phyloP scores from a whole-genome alignment of 2,113 vertebrate genomes.

The Pardalotus punctatus region DNA sequence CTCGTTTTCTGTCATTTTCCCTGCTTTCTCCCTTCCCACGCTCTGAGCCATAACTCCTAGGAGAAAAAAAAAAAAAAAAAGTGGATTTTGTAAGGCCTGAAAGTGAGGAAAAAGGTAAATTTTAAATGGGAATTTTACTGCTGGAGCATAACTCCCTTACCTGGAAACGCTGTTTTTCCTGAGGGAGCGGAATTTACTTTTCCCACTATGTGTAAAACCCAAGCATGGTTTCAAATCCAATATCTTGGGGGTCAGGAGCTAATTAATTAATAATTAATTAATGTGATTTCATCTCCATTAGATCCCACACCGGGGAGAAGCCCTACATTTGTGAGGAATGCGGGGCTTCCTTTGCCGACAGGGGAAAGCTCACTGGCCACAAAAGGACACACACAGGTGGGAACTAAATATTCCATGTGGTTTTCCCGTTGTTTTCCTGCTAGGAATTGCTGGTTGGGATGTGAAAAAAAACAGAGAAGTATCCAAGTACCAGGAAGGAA shows the following conservation, averaged over 20 bases:
- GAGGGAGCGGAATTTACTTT: neutral
- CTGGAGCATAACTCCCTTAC: rapidly evolving
- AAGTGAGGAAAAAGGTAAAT: neutral
- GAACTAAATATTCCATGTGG: neutral
- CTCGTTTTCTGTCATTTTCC: neutral
- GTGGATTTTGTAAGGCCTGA: neutral
- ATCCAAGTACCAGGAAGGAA: neutral
- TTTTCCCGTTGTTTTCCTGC: neutral
- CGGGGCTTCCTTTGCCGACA: constrained; percentile 61
- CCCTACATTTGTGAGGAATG: constrained; percentile 73
- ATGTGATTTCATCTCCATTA: neutral
- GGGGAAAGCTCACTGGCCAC: constrained; percentile 65
- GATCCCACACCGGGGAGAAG: constrained; percentile 73
- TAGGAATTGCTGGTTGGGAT: neutral
- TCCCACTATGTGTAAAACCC: neutral
- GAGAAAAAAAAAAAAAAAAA: neutral
- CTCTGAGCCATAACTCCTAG: neutral
- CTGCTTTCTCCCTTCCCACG: neutral
- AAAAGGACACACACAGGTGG: constrained; percentile 73
- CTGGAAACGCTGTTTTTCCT: rapidly evolving
- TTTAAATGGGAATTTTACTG: neutral
- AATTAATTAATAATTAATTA: neutral
- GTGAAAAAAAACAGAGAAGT: neutral
- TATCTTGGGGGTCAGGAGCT: neutral
- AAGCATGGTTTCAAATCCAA: rapidly evolving